phyloP scores from a whole-genome alignment of 1,140 invertebrate species.

The Drosophila lacertosa region DNA sequence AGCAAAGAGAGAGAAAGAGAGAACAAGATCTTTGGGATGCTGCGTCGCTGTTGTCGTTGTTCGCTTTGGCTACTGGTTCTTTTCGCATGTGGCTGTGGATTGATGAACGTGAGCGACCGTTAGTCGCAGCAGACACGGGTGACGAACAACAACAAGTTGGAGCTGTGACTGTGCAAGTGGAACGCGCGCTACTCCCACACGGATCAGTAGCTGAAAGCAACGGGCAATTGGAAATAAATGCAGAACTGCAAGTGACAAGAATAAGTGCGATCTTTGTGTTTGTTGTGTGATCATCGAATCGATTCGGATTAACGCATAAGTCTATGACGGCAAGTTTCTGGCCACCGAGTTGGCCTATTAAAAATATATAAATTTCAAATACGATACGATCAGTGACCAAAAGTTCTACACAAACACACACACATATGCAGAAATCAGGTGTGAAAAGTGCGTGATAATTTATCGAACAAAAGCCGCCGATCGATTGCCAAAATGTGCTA shows the following conservation, averaged over 20 bases:
- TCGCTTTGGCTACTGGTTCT: slow-evolving; percentile 42
- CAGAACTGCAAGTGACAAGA: slow-evolving; percentile 29
- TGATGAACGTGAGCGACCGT: slow-evolving; percentile 64
- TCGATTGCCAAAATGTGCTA: slow-evolving; percentile 75
- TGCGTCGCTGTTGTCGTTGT: slow-evolving; percentile 53
- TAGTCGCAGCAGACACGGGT: slow-evolving; percentile 82
- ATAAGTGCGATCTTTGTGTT: slow-evolving; percentile 17
- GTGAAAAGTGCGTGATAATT: slow-evolving; percentile 83
- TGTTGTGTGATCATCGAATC: slow-evolving; percentile 10
- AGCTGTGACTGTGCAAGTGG: slow-evolving; percentile 35
- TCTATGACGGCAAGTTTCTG: slow-evolving; percentile 3
- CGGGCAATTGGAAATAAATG: slow-evolving; percentile 39
- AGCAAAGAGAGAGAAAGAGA: slow-evolving; percentile 45
- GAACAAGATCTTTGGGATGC: slow-evolving; percentile 61
- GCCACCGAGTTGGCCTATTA: neutral
- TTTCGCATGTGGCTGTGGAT: slow-evolving; percentile 48
- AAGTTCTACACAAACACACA: slow-evolving; percentile 20
- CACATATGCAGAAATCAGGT: slow-evolving; percentile 53
- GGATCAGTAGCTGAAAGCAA: slow-evolving; percentile 32
- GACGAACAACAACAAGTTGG: slow-evolving; percentile 81
- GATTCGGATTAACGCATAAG: slow-evolving; percentile 16
- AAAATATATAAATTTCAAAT: neutral
- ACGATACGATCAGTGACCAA: slow-evolving; percentile 3
- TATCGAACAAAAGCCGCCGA: slow-evolving; percentile 52
- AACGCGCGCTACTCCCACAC: slow-evolving; percentile 25